Percentiles rank a stretch among this genome's conserved stretches.
These are phyloP conservation scores for Nematopogon swammerdamellus DNA, from an alignment of 2,888 invertebrate species.

Conservation along the genomic window DNA sequence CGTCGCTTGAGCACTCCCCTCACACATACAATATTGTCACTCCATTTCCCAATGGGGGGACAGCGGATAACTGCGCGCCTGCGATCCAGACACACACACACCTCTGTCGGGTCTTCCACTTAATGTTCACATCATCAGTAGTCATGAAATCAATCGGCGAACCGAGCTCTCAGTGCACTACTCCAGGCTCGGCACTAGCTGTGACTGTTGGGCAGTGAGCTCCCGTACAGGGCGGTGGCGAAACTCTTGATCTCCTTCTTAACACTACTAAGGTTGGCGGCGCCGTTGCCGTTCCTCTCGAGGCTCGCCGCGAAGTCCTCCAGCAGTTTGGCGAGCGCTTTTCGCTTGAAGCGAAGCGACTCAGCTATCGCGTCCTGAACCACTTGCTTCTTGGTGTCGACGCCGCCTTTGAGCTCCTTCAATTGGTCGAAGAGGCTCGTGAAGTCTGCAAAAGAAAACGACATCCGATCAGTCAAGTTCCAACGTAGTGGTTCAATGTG, in stretches of 20 bases:
- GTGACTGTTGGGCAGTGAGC: conserved; percentile 26
- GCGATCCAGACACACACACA: too few species aligned
- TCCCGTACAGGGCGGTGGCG: conserved; percentile 30
- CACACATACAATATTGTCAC: too few species aligned
- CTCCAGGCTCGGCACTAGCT: conserved; percentile 28
- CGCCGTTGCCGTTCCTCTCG: conserved; percentile 49
- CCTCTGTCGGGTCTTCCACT: too few species aligned
- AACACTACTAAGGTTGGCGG: conserved; percentile 26
- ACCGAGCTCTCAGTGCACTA: not conserved
- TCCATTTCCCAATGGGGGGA: too few species aligned
- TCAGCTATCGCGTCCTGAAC: conserved; percentile 72
- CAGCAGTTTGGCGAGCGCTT: conserved; percentile 63
- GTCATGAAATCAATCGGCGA: conserved; percentile 21
- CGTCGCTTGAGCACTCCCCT: too few species aligned
- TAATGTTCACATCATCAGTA: too few species aligned
- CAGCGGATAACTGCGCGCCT: too few species aligned
- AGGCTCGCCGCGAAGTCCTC: conserved; percentile 60
- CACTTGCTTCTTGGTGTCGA: conserved; percentile 66
- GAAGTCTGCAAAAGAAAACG: conserved; percentile 58
- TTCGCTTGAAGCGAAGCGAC: conserved; percentile 74
- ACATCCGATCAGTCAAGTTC: too few species aligned
- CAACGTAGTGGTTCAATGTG: too few species aligned
- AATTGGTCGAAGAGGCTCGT: conserved; percentile 66
- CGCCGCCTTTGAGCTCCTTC: conserved; percentile 66
- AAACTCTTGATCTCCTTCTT: conserved; percentile 21